phyloP scores from a whole-genome alignment of 2,888 invertebrate genomes.

The Philopedon plagiatum region DNA sequence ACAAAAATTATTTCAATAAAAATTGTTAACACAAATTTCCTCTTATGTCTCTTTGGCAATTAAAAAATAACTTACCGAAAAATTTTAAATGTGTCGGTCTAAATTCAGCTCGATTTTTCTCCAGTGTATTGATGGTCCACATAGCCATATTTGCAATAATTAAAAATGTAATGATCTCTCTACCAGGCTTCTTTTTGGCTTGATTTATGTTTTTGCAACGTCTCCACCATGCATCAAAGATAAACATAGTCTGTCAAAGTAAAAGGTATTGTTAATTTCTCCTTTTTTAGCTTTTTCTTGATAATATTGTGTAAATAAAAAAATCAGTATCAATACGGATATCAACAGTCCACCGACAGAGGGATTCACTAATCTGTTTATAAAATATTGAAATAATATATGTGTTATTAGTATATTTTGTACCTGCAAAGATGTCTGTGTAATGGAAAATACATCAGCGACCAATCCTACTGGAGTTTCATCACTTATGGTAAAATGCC shows the following conservation, averaged over 20 bases:
- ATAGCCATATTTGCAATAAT: constrained; percentile 91
- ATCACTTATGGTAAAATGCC: constrained; percentile 87
- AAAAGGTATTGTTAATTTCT: no score
- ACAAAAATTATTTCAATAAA: no score
- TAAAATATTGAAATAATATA: no score
- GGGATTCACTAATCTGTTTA: no score
- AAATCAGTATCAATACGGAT: no score
- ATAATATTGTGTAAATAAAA: no score
- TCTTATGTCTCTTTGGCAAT: no score
- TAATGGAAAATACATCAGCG: constrained; percentile 86
- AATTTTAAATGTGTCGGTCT: constrained; percentile 93
- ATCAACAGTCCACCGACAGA: no score
- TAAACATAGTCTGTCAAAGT: constrained; percentile 76
- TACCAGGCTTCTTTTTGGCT: constrained; percentile 88
- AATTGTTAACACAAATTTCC: no score
- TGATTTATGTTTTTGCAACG: constrained; percentile 87
- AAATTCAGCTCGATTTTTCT: constrained; percentile 91
- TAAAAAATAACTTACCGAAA: constrained; percentile 75
- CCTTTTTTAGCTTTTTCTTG: no score
- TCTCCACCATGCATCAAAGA: constrained; percentile 90
- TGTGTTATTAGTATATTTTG: no score
- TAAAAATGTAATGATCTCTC: constrained; percentile 94
- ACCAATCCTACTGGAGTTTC: constrained; percentile 86
- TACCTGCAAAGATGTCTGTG: constrained; percentile 89
- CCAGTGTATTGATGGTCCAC: constrained; percentile 95